Conservation (phyloP, 1,140 invertebrate genomes). For the Venturia canescens region DNA sequence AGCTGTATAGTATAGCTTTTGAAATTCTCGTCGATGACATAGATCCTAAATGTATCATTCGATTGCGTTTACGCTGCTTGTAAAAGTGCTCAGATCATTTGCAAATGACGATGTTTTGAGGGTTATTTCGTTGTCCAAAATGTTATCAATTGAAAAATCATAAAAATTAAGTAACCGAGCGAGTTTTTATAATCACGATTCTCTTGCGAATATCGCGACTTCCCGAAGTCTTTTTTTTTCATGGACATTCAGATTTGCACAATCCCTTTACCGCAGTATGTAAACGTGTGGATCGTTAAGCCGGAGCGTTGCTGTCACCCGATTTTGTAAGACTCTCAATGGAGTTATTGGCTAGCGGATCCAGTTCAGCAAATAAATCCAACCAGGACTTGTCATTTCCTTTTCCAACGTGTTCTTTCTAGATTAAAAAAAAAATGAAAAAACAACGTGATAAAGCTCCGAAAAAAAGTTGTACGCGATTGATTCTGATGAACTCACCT, state of each 20-base stretch:
- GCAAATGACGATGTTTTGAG: no score
- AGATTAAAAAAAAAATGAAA: background rate
- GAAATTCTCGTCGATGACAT: no score
- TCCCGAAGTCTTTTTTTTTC: no score
- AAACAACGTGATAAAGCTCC: background rate
- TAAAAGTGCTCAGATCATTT: no score
- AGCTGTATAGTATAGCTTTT: background rate
- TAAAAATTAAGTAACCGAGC: no score
- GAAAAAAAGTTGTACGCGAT: background rate
- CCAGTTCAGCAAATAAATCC: constrained; percentile 94
- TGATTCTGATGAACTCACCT: constrained; percentile 27
- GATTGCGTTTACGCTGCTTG: no score
- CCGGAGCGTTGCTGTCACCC: constrained; percentile 66
- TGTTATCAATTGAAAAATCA: no score
- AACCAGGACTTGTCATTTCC: constrained; percentile 83
- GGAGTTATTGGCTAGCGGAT: constrained; percentile 88
- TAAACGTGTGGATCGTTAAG: constrained; percentile 57
- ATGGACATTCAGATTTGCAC: background rate
- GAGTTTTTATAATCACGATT: background rate
- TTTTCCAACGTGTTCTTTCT: constrained; percentile 66
- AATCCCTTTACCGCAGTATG: background rate
- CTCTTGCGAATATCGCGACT: background rate
- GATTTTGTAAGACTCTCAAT: constrained; percentile 66
- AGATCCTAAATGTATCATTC: no score
- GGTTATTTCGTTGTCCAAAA: no score